A percentile compares a stretch with the other conserved stretches of the same genome.
Conservation (phyloP, 2,797 vertebrate species). For the Discoglossus pictus region DNA sequence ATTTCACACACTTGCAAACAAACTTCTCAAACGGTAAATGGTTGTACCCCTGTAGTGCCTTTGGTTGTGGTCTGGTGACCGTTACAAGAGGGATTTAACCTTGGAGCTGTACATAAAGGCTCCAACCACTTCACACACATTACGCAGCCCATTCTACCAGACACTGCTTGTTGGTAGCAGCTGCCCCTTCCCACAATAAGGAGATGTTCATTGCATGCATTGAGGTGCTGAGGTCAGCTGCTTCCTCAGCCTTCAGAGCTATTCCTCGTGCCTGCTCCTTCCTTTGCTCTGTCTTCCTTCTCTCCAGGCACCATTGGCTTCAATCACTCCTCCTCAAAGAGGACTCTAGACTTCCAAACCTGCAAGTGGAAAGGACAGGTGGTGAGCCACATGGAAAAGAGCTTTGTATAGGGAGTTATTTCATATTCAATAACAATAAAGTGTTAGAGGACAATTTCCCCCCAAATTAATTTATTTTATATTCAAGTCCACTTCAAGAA, state of each 20-base stretch:
- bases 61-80: neutral
- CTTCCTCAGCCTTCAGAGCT: slow-evolving; percentile 17
- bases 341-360: slow-evolving; percentile 34
- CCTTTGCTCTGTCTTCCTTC: slow-evolving; percentile 29
- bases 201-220: slow-evolving; percentile 42
- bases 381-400: neutral
- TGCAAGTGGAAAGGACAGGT: slow-evolving; percentile 3
- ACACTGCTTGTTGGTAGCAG: slow-evolving; percentile 41
- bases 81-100: slow-evolving; percentile 3
- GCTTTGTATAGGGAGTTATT: no score
- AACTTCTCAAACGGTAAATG: slow-evolving; percentile 39
- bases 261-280: slow-evolving; percentile 29
- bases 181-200: slow-evolving; percentile 27
- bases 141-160: slow-evolving; percentile 38
- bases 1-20: slow-evolving; percentile 38
- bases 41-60: slow-evolving; percentile 26
- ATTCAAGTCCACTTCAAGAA: no score
- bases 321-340: slow-evolving; percentile 37
- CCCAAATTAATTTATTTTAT: no score
- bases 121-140: slow-evolving; percentile 12
- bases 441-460: no score
- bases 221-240: slow-evolving; percentile 15
- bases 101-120: slow-evolving; percentile 17
- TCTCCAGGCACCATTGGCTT: slow-evolving; percentile 50
- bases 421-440: no score